Conservation (phyloP, 2,113 vertebrate species). For the Spilogale gracilis region DNA sequence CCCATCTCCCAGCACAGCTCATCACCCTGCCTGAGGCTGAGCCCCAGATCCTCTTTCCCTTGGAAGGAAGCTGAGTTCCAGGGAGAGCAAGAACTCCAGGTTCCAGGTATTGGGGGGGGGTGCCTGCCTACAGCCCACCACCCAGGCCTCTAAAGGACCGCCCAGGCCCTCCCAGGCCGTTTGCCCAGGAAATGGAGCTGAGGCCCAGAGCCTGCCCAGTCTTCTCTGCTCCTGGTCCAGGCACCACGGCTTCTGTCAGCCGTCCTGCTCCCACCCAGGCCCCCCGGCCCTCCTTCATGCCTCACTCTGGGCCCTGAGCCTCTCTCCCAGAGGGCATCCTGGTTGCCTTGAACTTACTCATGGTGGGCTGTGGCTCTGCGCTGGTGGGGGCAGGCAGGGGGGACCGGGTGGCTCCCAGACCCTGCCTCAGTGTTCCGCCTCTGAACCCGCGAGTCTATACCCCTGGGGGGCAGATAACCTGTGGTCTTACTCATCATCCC, state of each 20-base stretch:
- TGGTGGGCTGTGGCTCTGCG: neutral
- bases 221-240: neutral
- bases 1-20: neutral
- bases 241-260: neutral
- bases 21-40: neutral
- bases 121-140: neutral
- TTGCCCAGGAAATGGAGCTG: slow-evolving; percentile 42
- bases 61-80: neutral
- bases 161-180: neutral
- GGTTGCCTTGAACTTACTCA: neutral
- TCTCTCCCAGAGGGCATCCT: neutral
- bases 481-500: neutral
- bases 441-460: neutral
- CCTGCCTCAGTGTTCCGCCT: neutral
- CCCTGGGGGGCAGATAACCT: neutral
- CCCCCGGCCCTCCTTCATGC: neutral
- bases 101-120: neutral
- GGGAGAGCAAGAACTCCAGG: neutral
- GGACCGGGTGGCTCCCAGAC: neutral
- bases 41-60: neutral
- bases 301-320: neutral
- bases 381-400: too few relatives aligned
- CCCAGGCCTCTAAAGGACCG: neutral
- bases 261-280: neutral
- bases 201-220: neutral